Evolutionary conservation across 2,888 invertebrate genomes (phyloP).

Genomic region (Eretmocerus hayati): DNA sequence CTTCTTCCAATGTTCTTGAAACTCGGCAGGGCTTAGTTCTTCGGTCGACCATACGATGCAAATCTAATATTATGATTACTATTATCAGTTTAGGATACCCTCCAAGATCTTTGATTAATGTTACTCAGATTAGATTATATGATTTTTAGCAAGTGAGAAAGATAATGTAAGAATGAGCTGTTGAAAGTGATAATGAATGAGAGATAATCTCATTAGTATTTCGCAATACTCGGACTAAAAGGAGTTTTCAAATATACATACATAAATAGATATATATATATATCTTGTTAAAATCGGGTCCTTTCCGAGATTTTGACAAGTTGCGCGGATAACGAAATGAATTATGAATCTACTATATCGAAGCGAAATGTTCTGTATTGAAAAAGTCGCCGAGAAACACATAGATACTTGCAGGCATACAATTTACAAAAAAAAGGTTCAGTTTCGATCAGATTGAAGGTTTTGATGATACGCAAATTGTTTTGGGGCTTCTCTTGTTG

Average conservation of each 20-base stretch:
- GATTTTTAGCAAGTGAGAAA: constrained; percentile 13
- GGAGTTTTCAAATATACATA: constrained; percentile 10
- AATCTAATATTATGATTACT: constrained; percentile 16
- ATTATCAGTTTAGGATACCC: constrained; percentile 11
- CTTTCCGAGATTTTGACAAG: constrained; percentile 11
- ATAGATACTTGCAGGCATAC: constrained; percentile 16
- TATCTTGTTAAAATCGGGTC: constrained; percentile 14
- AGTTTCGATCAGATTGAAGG: no score
- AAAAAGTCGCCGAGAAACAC: constrained; percentile 20
- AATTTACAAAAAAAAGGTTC: neutral
- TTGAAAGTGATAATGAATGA: constrained; percentile 18
- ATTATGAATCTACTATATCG: no score
- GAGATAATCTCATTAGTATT: constrained; percentile 21
- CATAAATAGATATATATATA: no score
- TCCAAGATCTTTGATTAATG: constrained; percentile 6
- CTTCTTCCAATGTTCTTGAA: constrained; percentile 21
- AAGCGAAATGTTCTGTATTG: constrained; percentile 14
- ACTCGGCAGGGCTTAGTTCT: constrained; percentile 12
- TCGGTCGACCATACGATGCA: constrained; percentile 22
- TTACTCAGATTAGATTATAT: constrained; percentile 6
- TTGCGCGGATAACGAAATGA: constrained; percentile 5
- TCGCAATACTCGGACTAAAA: constrained; percentile 20
- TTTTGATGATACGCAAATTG: no score
- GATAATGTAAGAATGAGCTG: constrained; percentile 7
- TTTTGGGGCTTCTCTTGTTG: constrained; percentile 8